Evolutionary conservation across 2,113 vertebrate species (phyloP), one percentile per base, ranked within the genome.

Genomic region (Neoarius graeffei): DNA sequence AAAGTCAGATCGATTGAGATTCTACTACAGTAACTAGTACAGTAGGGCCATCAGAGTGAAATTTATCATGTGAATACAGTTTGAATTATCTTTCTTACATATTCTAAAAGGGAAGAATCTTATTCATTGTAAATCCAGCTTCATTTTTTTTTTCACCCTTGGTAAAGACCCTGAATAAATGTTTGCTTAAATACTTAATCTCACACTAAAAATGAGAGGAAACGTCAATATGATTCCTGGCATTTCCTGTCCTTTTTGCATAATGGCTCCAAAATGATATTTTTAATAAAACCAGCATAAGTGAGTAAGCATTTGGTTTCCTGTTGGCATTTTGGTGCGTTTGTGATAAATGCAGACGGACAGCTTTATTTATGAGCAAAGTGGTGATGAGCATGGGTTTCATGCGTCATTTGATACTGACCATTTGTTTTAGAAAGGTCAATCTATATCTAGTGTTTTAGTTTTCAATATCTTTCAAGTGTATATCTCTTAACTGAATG

Each of bases 241-340:
- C 42, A 73, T 73, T 73, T 11, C 42, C 0, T 76, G 19, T 77
- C 4, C 5, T 52, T 52, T 77, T 77, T 77, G 73, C 23, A 52
- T 74, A 1, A 17, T 74, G 52, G 8, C 7, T 25, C 4, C 48
- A 42, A 10, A 81, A 30, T 9, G 60, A 35, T 59, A 35, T 81
- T 54, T 80, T 59, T 81, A 27, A 57, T 81, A 17, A 60, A 23
- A n/a, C 60, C 30, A 10, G 23, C 64, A 30, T 14, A 71, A 73
- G 52, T 73, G 67, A 85, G 83, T 85, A 85, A 56, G 50, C 83
- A 35, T 57, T 57, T 67, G 83, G 64, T 84, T 84, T 84, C 83
- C 83, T 84, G 64, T 69, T 54, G 27, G 25, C 19, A 64, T 48
- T 50, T 25, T 50, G 62, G 42, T 67, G 20, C 17, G 20, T 19